Conservation (phyloP, 2,113 vertebrate genomes). For the Sinocyclocheilus maitianheensis region DNA sequence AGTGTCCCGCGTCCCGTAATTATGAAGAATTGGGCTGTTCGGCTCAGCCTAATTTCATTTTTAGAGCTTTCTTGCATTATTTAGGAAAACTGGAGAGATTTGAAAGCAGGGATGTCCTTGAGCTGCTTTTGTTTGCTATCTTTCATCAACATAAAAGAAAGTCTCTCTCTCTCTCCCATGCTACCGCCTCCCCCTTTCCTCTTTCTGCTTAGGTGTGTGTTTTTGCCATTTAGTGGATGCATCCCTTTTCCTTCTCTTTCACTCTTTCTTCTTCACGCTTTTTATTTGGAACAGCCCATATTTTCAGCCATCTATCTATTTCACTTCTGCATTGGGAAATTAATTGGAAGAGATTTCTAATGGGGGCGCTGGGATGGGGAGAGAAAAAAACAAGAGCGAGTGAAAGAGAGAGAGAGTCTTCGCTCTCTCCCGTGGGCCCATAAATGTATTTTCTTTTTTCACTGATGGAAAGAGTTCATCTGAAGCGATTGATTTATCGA, state of each 20-base stretch:
- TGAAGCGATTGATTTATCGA: conserved; percentile 58
- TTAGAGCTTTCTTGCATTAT: conserved; percentile 55
- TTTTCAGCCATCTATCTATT: conserved; percentile 37
- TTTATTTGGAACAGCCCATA: conserved; percentile 36
- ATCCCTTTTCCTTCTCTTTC: not conserved
- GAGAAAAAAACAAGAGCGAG: conserved; percentile 6
- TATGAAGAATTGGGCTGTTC: conserved; percentile 47
- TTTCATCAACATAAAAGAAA: conserved; percentile 63
- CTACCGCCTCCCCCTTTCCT: conserved; percentile 9
- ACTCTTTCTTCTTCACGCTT: conserved; percentile 23
- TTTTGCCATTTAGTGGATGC: conserved; percentile 45
- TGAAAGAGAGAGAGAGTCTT: conserved; percentile 35
- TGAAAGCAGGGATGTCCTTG: conserved; percentile 64
- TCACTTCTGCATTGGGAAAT: conserved; percentile 41
- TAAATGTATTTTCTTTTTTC: conserved; percentile 44
- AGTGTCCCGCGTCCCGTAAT: conserved; percentile 56
- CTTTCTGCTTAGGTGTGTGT: conserved; percentile 50
- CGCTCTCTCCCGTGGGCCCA: conserved; percentile 37
- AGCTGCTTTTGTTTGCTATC: conserved; percentile 66
- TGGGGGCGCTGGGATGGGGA: conserved; percentile 23
- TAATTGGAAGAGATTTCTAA: conserved; percentile 27
- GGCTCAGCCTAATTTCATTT: conserved; percentile 63
- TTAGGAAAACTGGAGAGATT: conserved; percentile 60
- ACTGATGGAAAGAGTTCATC: conserved; percentile 50
- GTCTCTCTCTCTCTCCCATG: conserved; percentile 21